These are phyloP conservation scores for Xylophagus ater DNA, from an alignment of 2,888 invertebrate genomes.

Conservation along the genomic window DNA sequence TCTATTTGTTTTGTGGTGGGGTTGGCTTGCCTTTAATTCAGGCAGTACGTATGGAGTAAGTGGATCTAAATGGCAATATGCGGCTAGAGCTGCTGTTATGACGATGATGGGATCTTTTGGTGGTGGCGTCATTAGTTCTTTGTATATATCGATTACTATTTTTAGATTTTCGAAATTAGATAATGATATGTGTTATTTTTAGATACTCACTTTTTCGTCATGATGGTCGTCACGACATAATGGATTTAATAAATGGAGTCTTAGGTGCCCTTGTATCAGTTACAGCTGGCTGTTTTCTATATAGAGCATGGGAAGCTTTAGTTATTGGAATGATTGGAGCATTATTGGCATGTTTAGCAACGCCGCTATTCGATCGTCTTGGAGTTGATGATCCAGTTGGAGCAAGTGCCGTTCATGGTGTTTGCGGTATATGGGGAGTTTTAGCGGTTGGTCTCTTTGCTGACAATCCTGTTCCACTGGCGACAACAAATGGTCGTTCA, in stretches of 20 bases:
- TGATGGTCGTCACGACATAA: constrained; percentile 65
- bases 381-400: constrained; percentile 79
- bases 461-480: constrained; percentile 68
- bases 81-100: constrained; percentile 78
- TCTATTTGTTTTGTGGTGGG: constrained; percentile 91
- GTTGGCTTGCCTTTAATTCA: constrained; percentile 92
- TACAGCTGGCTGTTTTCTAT: constrained; percentile 81
- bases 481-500: constrained; percentile 64
- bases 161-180: not conserved
- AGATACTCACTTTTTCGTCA: constrained; percentile 55
- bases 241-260: constrained; percentile 79
- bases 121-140: constrained; percentile 55
- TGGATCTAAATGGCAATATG: constrained; percentile 83
- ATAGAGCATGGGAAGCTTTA: constrained; percentile 75
- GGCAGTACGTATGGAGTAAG: constrained; percentile 73
- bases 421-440: constrained; percentile 68
- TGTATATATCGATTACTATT: constrained; percentile 34
- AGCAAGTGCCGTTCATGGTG: constrained; percentile 79
- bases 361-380: constrained; percentile 65
- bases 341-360: constrained; percentile 54
- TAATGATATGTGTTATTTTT: constrained; percentile 18
- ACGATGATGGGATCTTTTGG: constrained; percentile 88
- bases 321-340: constrained; percentile 73
- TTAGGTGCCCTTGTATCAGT: constrained; percentile 78
- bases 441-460: constrained; percentile 83